Evolutionary conservation across 2,113 vertebrate genomes (phyloP), one percentile per base, ranked within the genome.

Genomic region (Danionella cerebrum): DNA sequence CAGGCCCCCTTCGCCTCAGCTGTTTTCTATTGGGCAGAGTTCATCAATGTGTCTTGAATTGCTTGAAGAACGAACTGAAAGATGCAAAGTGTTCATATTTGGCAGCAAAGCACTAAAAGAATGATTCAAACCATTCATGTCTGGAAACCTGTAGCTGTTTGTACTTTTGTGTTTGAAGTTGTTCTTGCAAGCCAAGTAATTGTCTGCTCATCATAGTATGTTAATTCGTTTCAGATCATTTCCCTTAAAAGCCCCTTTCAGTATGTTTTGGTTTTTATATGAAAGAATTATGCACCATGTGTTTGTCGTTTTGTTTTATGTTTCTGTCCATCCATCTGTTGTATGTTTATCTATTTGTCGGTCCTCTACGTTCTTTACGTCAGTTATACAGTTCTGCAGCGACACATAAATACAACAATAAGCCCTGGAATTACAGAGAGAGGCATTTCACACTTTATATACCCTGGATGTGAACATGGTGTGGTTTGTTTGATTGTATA

Each of bases 111-210:
- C 13, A 41, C 8, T 25, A 4, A 59, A 59, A 19, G 41, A 47
- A 21, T 45, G 25, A 47, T 31, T 29, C 58, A 48, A 12, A 36
- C 36, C 44, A 11, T 60, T 60, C 39, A 19, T 0, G 19, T 48
- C 42, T 47, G 44, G 21, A 62, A 63, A 35, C 59, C 59, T 33
- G 42, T 36, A 36, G 16, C 35, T 58, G 31, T 58, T 44, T 69
- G 31, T 4, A 41, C 54, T 38, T 10, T 44, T 14, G 24, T 44
- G 18, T 45, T 52, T 47, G 41, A 47, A 35, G 41, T n/a, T 35
- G 22, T 14, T 48, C 38, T 21, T 54, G 52, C 5, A 3, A 11
- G 33, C 16, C 33, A 38, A 55, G 41, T 16, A 33, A 55, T 45
- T 45, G 48, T 66, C 39, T 55, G 5, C 35, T 55, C 41, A 44